Evolutionary conservation across 2,888 invertebrate genomes (phyloP).

Genomic region (Plusia festucae): DNA sequence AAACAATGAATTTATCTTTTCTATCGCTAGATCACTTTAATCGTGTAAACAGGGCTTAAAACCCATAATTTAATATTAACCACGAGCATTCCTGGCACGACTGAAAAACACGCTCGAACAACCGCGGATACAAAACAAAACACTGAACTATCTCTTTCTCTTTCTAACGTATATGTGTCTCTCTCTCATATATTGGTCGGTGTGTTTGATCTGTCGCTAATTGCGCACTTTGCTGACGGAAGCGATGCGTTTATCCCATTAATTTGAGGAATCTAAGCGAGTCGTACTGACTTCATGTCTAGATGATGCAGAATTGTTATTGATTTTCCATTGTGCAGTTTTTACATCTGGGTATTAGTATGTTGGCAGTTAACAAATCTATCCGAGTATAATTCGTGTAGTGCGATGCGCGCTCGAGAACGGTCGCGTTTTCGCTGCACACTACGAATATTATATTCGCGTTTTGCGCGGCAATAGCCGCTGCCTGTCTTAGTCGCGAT

Average conservation of each 20-base stretch:
- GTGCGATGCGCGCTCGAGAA: too few relatives aligned
- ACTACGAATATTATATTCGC: too few relatives aligned
- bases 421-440: too few relatives aligned
- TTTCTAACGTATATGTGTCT: constrained; percentile 8
- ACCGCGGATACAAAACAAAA: constrained; percentile 33
- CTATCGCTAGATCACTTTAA: constrained; percentile 5
- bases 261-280: constrained; percentile 53
- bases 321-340: not conserved
- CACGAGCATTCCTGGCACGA: constrained; percentile 34
- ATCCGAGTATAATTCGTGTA: too few relatives aligned
- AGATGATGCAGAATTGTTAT: constrained; percentile 5
- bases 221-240: constrained; percentile 67
- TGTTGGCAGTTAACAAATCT: too few relatives aligned
- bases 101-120: constrained; percentile 36
- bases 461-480: too few relatives aligned
- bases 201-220: constrained; percentile 62
- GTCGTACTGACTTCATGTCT: constrained; percentile 10
- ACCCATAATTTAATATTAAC: constrained; percentile 38
- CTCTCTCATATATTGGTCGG: constrained; percentile 46
- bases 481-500: too few relatives aligned
- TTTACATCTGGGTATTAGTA: too few relatives aligned
- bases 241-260: constrained; percentile 61
- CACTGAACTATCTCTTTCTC: constrained; percentile 8
- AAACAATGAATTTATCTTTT: not conserved
- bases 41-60: constrained; percentile 33